A percentile compares a stretch with the other conserved stretches of the same genome.
Conservation (phyloP, 2,888 invertebrate species). For the Drosophila siamana region DNA sequence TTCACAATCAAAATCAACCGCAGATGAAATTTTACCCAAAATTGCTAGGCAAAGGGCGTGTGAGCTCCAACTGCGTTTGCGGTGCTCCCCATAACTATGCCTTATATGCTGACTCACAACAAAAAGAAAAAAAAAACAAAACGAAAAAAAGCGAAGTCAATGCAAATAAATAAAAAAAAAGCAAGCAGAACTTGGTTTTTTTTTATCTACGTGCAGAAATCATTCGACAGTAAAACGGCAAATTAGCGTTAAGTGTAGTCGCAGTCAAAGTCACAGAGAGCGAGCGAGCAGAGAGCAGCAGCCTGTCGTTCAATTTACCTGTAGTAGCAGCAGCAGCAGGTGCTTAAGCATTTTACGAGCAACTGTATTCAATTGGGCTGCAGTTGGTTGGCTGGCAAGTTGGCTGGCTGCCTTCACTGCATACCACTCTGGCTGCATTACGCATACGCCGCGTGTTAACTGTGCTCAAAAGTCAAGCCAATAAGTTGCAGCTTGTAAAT, state of each 20-base stretch:
- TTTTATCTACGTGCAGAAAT: slow-evolving; percentile 54
- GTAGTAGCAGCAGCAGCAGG: slow-evolving; percentile 51
- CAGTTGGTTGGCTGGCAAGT: slow-evolving; percentile 36
- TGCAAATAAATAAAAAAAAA: slow-evolving; percentile 1
- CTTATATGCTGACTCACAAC: slow-evolving; percentile 28
- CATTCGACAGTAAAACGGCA: slow-evolving; percentile 73
- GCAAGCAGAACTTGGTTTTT: neutral
- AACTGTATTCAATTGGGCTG: slow-evolving; percentile 78
- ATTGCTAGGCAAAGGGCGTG: slow-evolving; percentile 60
- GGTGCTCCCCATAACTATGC: slow-evolving; percentile 38
- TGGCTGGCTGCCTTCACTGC: slow-evolving; percentile 10
- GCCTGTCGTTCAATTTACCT: slow-evolving; percentile 33
- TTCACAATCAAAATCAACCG: slow-evolving; percentile 84
- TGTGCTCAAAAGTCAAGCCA: slow-evolving; percentile 77
- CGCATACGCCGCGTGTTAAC: slow-evolving; percentile 79
- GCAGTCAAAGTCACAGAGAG: slow-evolving; percentile 35
- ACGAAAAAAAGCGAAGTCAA: neutral
- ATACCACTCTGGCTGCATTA: slow-evolving; percentile 60
- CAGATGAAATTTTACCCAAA: slow-evolving; percentile 82
- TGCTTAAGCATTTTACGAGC: slow-evolving; percentile 79
- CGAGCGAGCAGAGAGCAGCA: too few relatives aligned
- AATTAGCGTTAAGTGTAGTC: slow-evolving; percentile 76
- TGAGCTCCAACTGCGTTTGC: slow-evolving; percentile 33
- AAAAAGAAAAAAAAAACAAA: neutral
- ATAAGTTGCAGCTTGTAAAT: slow-evolving; percentile 71